phyloP scores from a whole-genome alignment of 1,140 invertebrate species.

The Tetragnatha versicolor region DNA sequence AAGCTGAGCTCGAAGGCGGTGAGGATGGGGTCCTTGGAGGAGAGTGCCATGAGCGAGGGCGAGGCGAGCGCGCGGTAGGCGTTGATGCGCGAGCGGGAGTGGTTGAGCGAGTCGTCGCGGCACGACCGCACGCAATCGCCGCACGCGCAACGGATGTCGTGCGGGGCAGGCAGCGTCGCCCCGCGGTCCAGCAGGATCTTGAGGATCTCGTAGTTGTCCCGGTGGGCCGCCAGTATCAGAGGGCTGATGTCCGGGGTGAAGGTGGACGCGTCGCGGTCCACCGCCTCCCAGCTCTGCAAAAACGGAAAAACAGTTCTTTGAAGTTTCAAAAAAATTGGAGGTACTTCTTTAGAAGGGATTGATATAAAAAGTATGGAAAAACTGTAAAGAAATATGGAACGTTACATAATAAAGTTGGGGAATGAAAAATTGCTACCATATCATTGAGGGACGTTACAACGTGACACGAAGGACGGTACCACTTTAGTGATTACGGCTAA shows the following conservation, averaged over 20 bases:
- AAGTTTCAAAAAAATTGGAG: too few species aligned
- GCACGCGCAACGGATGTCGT: slow-evolving; percentile 88
- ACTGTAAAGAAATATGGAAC: too few species aligned
- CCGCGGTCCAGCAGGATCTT: slow-evolving; percentile 94
- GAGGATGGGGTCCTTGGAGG: slow-evolving; percentile 95
- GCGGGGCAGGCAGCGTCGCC: slow-evolving; percentile 84
- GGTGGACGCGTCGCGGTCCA: slow-evolving; percentile 83
- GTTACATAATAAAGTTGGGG: too few species aligned
- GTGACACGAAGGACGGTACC: too few species aligned
- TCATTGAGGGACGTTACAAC: too few species aligned
- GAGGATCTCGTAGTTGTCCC: slow-evolving; percentile 98
- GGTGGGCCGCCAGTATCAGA: slow-evolving; percentile 91
- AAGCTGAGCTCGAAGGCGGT: slow-evolving; percentile 97
- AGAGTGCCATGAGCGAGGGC: slow-evolving; percentile 91
- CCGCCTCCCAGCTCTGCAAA: slow-evolving; percentile 86
- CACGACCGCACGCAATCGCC: slow-evolving; percentile 87
- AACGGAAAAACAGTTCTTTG: too few species aligned
- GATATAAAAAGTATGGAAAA: too few species aligned
- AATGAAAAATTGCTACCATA: too few species aligned
- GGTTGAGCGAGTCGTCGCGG: slow-evolving; percentile 83
- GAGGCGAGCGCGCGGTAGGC: slow-evolving; percentile 91
- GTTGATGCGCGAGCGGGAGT: slow-evolving; percentile 90
- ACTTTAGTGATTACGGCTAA: too few species aligned
- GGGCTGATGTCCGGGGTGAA: slow-evolving; percentile 98
- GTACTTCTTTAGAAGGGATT: too few species aligned